These are phyloP conservation scores for Amphipyra tragopoginis DNA, from an alignment of 2,888 invertebrate species.

Conservation along the genomic window DNA sequence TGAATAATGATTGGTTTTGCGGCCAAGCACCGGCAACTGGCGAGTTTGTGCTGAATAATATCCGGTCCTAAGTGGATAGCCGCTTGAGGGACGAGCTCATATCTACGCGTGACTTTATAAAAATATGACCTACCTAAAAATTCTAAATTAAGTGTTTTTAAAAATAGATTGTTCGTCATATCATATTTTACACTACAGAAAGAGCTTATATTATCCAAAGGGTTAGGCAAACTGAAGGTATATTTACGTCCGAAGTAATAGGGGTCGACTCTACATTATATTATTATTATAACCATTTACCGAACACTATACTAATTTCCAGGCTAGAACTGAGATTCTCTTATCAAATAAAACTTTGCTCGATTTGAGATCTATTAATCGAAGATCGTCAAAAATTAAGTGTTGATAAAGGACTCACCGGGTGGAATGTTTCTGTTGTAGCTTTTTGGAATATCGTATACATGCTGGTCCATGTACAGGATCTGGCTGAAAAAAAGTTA, in stretches of 20 bases:
- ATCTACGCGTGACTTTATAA: conserved; percentile 59
- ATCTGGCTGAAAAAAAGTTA: conserved; percentile 87
- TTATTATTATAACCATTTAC: no score
- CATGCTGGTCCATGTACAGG: conserved; percentile 88
- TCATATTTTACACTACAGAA: not conserved
- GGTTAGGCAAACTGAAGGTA: no score
- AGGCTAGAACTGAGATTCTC: no score
- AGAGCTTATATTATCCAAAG: no score
- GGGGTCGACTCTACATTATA: no score
- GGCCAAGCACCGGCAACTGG: conserved; percentile 40
- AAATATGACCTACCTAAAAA: conserved; percentile 48
- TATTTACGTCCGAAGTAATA: no score
- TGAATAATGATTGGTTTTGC: conserved; percentile 70
- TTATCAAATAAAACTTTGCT: no score
- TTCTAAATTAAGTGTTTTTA: conserved; percentile 45
- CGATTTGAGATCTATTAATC: no score
- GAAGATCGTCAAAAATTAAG: not conserved
- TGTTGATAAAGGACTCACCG: conserved; percentile 70
- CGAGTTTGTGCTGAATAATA: conserved; percentile 77
- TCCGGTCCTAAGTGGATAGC: conserved; percentile 85
- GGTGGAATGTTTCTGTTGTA: conserved; percentile 89
- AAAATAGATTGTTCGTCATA: conserved; percentile 38
- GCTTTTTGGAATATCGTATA: conserved; percentile 84
- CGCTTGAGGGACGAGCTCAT: conserved; percentile 49
- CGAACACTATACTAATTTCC: no score